A percentile compares a stretch with the other conserved stretches of the same genome.
These are phyloP conservation scores for Planiliza haematocheilus DNA, from an alignment of 2,113 vertebrate genomes.

Conservation along the genomic window DNA sequence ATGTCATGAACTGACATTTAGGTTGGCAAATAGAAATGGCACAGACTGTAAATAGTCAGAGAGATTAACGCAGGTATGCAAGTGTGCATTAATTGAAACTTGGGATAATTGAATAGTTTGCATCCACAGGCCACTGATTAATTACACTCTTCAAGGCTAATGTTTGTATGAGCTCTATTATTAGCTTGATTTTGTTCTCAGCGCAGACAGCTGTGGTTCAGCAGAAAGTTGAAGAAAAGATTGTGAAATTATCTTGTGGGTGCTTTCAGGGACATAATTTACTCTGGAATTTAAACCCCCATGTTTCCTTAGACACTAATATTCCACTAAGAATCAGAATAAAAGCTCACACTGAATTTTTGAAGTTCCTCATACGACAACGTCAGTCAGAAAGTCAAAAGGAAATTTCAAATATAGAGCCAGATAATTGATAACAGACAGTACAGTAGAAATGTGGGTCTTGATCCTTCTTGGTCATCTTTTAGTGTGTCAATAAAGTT, in stretches of 20 bases:
- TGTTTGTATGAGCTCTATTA: slow-evolving; percentile 25
- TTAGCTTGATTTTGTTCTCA: slow-evolving; percentile 25
- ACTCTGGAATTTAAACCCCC: neutral
- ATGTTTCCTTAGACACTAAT: too few relatives aligned
- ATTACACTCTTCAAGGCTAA: slow-evolving; percentile 31
- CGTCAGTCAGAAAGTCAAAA: too few relatives aligned
- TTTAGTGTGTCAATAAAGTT: too few relatives aligned
- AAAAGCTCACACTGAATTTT: too few relatives aligned
- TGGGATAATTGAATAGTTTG: slow-evolving; percentile 30
- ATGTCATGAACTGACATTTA: slow-evolving; percentile 45
- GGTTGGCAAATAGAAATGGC: slow-evolving; percentile 15
- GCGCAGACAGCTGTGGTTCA: neutral
- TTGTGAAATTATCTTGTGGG: neutral
- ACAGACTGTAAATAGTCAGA: neutral
- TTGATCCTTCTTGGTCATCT: too few relatives aligned
- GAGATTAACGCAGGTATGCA: slow-evolving; percentile 5
- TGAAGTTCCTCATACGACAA: too few relatives aligned
- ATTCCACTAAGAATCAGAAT: too few relatives aligned
- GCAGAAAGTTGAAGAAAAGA: neutral
- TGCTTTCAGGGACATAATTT: neutral
- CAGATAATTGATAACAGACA: too few relatives aligned
- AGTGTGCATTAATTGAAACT: neutral
- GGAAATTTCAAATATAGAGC: too few relatives aligned
- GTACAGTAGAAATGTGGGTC: too few relatives aligned
- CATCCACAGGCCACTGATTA: slow-evolving; percentile 3